A percentile compares a stretch with the other conserved stretches of the same genome.
Evolutionary conservation across 2,888 invertebrate species (phyloP).

Genomic region (Eucriotettix oculatus): DNA sequence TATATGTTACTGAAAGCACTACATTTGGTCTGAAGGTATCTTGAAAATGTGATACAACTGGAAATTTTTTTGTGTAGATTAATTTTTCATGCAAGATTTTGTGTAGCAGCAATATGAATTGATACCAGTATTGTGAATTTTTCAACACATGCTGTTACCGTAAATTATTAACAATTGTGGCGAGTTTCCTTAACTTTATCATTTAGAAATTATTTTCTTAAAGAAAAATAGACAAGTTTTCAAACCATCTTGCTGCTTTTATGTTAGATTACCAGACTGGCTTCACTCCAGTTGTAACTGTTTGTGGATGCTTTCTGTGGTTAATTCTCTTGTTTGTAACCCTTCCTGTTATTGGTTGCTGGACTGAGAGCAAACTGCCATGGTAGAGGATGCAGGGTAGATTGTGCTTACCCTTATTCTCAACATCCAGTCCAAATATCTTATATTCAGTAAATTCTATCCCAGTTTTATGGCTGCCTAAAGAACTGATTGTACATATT

Average conservation of each 20-base stretch:
- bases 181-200: too few relatives aligned
- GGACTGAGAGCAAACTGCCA: neutral
- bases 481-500: conserved; percentile 32
- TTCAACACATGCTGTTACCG: neutral
- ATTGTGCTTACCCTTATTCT: conserved; percentile 15
- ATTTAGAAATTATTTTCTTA: too few relatives aligned
- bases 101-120: conserved; percentile 29
- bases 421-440: too few relatives aligned
- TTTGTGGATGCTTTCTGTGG: conserved; percentile 15
- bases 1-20: conserved; percentile 12
- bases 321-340: neutral
- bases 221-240: conserved; percentile 9
- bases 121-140: conserved; percentile 23
- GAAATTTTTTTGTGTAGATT: conserved; percentile 9
- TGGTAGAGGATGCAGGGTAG: conserved; percentile 1
- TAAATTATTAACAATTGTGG: too few relatives aligned
- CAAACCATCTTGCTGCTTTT: conserved; percentile 24
- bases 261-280: conserved; percentile 19
- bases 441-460: conserved; percentile 4
- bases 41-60: conserved; percentile 12
- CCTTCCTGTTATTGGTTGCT: conserved; percentile 3
- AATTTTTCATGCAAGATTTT: conserved; percentile 12
- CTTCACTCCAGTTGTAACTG: conserved; percentile 18
- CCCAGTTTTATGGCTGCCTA: conserved; percentile 27
- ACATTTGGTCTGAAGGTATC: conserved; percentile 11